Percentiles rank a stretch among this genome's conserved stretches.
These are phyloP conservation scores for Chitala chitala DNA, from an alignment of 2,113 vertebrate species.

Conservation along the genomic window DNA sequence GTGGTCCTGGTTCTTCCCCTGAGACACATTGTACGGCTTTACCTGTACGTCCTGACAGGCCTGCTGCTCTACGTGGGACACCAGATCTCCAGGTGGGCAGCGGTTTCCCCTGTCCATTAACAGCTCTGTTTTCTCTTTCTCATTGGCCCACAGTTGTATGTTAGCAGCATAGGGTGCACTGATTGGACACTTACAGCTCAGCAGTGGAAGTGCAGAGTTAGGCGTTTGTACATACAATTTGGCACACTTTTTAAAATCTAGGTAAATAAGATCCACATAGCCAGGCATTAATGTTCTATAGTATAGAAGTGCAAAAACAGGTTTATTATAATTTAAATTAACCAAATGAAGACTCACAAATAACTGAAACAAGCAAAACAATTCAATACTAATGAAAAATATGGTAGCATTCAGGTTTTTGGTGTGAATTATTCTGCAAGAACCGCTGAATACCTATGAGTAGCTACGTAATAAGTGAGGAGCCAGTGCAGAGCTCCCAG, in stretches of 20 bases:
- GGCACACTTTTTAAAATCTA: too few relatives aligned
- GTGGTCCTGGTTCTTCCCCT: constrained; percentile 68
- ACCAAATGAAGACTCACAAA: too few relatives aligned
- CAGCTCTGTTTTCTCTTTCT: not conserved
- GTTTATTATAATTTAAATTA: too few relatives aligned
- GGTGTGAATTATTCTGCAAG: not conserved
- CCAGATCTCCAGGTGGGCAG: constrained; percentile 68
- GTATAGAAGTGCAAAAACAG: too few relatives aligned
- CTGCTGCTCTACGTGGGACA: constrained; percentile 71
- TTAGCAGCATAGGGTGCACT: not conserved
- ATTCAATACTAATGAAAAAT: not conserved
- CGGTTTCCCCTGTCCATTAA: not conserved
- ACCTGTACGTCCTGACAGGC: constrained; percentile 68
- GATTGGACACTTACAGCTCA: too few relatives aligned
- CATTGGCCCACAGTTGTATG: not conserved
- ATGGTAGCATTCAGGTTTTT: not conserved
- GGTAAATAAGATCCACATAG: too few relatives aligned
- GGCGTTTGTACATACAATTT: too few relatives aligned
- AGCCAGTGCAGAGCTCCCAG: too few relatives aligned
- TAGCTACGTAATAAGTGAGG: too few relatives aligned
- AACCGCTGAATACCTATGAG: not conserved
- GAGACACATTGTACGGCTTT: constrained; percentile 70
- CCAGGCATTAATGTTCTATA: too few relatives aligned
- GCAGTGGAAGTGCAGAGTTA: too few relatives aligned
- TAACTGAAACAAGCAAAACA: too few relatives aligned